These are phyloP conservation scores for Heloderma charlesbogerti DNA, from an alignment of 2,113 vertebrate genomes.

Conservation along the genomic window DNA sequence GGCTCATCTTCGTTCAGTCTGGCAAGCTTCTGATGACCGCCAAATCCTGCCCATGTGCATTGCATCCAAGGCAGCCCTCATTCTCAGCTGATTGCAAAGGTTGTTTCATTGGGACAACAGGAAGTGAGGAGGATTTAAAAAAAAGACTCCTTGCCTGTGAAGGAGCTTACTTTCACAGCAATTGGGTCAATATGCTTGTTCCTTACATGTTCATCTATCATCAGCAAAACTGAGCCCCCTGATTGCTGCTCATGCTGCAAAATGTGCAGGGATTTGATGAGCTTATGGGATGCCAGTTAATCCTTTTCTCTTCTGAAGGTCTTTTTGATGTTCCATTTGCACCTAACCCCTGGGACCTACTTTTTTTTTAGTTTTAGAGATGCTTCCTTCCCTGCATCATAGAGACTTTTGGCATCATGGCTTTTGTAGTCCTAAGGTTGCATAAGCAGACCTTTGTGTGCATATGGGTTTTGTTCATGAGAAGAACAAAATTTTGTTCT, in stretches of 20 bases:
- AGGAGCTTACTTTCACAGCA: background rate
- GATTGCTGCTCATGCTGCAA: background rate
- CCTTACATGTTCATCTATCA: conserved; percentile 9
- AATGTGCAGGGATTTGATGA: background rate
- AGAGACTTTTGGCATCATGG: background rate
- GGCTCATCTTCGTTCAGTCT: background rate
- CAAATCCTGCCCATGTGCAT: background rate
- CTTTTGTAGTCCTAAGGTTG: background rate
- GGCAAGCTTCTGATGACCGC: background rate
- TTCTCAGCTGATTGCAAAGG: background rate
- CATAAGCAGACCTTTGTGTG: background rate
- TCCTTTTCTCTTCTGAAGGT: background rate
- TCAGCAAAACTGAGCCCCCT: background rate
- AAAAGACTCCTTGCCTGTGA: background rate
- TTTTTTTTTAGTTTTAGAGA: background rate
- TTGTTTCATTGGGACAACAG: background rate
- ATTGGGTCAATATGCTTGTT: background rate
- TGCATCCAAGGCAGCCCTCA: background rate
- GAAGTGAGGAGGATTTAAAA: background rate
- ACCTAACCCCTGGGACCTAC: background rate
- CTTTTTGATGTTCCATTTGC: background rate
- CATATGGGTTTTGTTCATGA: background rate
- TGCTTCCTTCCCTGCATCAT: background rate
- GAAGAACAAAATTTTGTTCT: background rate
- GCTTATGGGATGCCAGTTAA: background rate